Evolutionary conservation across 2,888 invertebrate genomes (phyloP).

Genomic region (Cosmia pyralina): DNA sequence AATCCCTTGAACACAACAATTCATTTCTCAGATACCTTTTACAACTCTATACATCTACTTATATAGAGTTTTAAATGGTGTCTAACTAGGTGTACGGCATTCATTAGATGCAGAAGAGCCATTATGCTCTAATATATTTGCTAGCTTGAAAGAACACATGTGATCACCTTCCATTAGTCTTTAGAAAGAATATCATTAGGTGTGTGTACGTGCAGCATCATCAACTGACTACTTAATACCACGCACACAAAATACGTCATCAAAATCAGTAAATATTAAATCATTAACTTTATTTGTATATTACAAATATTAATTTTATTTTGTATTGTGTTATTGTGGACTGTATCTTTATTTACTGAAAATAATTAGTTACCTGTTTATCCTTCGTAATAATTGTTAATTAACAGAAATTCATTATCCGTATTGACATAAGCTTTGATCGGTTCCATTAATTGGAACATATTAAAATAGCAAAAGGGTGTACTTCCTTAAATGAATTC

Average conservation of each 20-base stretch:
- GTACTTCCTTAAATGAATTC: background rate
- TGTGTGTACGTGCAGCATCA: background rate
- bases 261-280: slow-evolving; percentile 4
- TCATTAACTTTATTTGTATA: slow-evolving; percentile 11
- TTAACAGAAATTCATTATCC: slow-evolving; percentile 27
- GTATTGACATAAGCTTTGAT: slow-evolving; percentile 5
- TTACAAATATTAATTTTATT: slow-evolving; percentile 16
- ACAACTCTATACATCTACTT: background rate
- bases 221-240: background rate
- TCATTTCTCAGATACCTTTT: background rate
- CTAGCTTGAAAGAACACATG: background rate
- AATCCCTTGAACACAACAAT: background rate
- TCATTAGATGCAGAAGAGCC: background rate
- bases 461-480: slow-evolving; percentile 22
- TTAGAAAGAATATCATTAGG: slow-evolving; percentile 1
- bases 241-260: slow-evolving; percentile 28
- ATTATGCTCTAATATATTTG: background rate
- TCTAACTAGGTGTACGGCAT: background rate
- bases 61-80: background rate
- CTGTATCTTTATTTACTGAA: slow-evolving; percentile 16
- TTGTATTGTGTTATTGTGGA: slow-evolving; percentile 13
- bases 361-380: slow-evolving; percentile 39
- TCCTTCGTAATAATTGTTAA: slow-evolving; percentile 21
- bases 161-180: background rate
- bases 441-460: slow-evolving; percentile 1